Evolutionary conservation across 2,888 invertebrate genomes (phyloP).

Genomic region (Mimachlamys varia): DNA sequence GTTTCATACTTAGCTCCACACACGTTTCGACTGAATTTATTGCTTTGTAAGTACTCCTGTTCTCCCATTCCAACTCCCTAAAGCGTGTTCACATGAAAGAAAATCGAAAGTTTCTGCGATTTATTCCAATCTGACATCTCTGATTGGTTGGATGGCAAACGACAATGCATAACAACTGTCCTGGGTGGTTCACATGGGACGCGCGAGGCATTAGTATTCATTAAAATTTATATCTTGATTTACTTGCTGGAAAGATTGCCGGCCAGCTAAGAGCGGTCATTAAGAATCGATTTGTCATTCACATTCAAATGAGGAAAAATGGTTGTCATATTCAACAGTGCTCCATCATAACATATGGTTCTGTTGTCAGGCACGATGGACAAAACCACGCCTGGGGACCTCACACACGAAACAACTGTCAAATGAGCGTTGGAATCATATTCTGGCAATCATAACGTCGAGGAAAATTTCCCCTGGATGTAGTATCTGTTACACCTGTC

Average conservation of each 20-base stretch:
- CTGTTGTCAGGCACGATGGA: neutral
- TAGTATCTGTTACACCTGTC: no score
- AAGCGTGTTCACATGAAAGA: slow-evolving; percentile 27
- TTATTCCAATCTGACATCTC: slow-evolving; percentile 20
- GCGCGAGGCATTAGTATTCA: neutral
- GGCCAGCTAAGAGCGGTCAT: slow-evolving; percentile 28
- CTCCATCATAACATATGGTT: slow-evolving; percentile 1
- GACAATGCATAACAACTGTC: slow-evolving; percentile 31
- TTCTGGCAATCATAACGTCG: no score
- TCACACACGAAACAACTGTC: neutral
- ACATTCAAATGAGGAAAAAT: slow-evolving; percentile 36
- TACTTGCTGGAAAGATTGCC: slow-evolving; percentile 19
- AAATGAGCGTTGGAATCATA: neutral
- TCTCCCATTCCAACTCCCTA: neutral
- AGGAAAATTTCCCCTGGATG: no score
- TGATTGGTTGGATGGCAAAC: slow-evolving; percentile 7
- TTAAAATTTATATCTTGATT: slow-evolving; percentile 36
- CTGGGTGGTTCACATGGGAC: neutral
- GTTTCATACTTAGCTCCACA: slow-evolving; percentile 24
- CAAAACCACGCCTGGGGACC: neutral
- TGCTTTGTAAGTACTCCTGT: slow-evolving; percentile 6
- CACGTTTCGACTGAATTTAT: slow-evolving; percentile 13
- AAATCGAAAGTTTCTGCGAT: slow-evolving; percentile 31
- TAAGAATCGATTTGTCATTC: slow-evolving; percentile 36
- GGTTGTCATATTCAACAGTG: slow-evolving; percentile 24